phyloP scores from a whole-genome alignment of 2,797 vertebrate species.

The Chloroceryle inda region DNA sequence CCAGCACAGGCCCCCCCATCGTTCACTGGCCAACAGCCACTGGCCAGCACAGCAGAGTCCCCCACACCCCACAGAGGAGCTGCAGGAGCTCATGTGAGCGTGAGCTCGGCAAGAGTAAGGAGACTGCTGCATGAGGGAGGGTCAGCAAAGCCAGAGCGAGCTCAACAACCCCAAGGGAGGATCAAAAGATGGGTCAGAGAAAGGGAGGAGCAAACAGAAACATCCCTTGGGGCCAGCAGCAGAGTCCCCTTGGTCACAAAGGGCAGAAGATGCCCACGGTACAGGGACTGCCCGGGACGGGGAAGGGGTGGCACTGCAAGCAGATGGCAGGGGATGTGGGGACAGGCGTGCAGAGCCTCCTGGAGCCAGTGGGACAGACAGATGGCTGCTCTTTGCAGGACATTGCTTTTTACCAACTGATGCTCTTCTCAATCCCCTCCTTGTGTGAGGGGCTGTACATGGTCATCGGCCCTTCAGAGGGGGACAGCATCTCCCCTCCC shows the following conservation, averaged over 20 bases:
- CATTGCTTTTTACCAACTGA: not conserved
- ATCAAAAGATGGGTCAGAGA: not conserved
- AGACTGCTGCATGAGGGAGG: not conserved
- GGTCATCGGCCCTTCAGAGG: not conserved
- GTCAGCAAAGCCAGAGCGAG: not conserved
- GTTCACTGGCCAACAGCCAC: not conserved
- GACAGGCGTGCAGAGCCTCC: not conserved
- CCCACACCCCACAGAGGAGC: not conserved
- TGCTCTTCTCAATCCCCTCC: not conserved
- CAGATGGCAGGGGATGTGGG: not conserved
- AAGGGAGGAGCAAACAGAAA: not conserved
- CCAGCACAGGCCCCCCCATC: not conserved
- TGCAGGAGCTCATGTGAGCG: not conserved
- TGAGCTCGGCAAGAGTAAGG: not conserved
- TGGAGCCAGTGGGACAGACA: not conserved
- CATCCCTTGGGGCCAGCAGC: not conserved
- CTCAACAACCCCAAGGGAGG: not conserved
- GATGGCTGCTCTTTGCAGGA: not conserved
- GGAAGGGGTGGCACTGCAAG: not conserved
- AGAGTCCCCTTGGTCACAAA: not conserved
- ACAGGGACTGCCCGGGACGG: not conserved
- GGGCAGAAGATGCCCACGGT: not conserved
- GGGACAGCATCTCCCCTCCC: not conserved
- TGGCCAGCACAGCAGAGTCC: not conserved
- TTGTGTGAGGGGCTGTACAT: not conserved